Evolutionary conservation across 2,888 invertebrate genomes (phyloP).

Genomic region (Sphaeridia pumilis): DNA sequence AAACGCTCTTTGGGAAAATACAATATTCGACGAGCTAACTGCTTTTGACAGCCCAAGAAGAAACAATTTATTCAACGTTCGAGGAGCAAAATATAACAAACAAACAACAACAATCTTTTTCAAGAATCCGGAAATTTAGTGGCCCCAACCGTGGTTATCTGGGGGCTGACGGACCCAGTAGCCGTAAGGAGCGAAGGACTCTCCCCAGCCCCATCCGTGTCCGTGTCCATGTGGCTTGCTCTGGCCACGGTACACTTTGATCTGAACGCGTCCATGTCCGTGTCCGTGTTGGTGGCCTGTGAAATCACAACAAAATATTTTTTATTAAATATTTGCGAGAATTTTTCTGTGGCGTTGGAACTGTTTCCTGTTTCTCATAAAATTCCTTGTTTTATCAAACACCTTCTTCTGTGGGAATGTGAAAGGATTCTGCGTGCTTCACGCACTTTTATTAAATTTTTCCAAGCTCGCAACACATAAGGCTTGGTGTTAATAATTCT

Average conservation of each 20-base stretch:
- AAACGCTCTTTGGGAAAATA: too few species aligned
- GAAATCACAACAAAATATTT: not conserved
- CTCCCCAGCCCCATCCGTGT: conserved; percentile 15
- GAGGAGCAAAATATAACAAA: too few species aligned
- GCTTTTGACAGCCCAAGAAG: too few species aligned
- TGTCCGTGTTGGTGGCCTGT: conserved; percentile 10
- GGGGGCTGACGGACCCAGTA: conserved; percentile 45
- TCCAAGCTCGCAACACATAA: not conserved
- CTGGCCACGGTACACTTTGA: conserved; percentile 61
- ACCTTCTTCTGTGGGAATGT: too few species aligned
- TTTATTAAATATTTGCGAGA: too few species aligned
- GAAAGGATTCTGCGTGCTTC: conserved; percentile 1
- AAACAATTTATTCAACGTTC: too few species aligned
- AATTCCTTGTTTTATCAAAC: too few species aligned
- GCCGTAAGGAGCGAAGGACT: conserved; percentile 57
- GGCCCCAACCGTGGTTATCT: conserved; percentile 15
- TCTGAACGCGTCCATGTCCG: conserved; percentile 51
- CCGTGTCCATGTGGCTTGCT: conserved; percentile 46
- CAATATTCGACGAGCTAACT: too few species aligned
- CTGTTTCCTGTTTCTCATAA: too few species aligned
- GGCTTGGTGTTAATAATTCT: not conserved
- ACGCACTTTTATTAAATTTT: conserved; percentile 4
- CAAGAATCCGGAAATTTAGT: too few species aligned
- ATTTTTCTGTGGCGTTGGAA: too few species aligned
- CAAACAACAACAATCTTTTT: too few species aligned